Conservation (phyloP, 2,113 vertebrate species). For the Sorex araneus region DNA sequence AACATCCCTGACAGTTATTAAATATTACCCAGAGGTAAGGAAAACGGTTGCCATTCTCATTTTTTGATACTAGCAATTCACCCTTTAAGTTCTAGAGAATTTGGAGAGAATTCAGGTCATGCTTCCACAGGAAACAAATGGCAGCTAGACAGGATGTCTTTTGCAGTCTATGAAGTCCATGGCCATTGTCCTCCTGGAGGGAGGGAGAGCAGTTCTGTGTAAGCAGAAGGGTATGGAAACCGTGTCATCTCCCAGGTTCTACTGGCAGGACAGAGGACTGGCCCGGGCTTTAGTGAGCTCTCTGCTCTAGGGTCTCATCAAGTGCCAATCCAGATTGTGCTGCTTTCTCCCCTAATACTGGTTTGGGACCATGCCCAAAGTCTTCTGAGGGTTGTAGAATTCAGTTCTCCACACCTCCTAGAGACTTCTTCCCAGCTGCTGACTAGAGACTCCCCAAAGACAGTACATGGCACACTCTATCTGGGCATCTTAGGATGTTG, state of each 20-base stretch:
- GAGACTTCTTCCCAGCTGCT: background rate
- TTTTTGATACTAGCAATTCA: background rate
- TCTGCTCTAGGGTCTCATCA: background rate
- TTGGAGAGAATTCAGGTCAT: background rate
- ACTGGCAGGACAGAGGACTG: background rate
- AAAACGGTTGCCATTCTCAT: background rate
- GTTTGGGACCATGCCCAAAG: background rate
- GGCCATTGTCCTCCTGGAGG: background rate
- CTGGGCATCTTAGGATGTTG: background rate
- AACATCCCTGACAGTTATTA: background rate
- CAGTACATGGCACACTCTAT: background rate
- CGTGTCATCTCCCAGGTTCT: background rate
- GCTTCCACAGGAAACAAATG: background rate
- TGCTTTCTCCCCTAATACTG: background rate
- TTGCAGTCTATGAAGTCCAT: background rate
- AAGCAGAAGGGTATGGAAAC: no score
- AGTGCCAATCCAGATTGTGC: background rate
- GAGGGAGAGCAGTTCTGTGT: no score
- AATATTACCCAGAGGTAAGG: background rate
- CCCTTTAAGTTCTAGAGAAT: conserved; percentile 1
- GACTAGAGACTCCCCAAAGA: background rate
- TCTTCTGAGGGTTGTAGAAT: background rate
- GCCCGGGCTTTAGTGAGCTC: background rate
- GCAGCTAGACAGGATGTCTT: background rate
- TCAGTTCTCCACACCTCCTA: background rate